Evolutionary conservation across 1,140 invertebrate genomes (phyloP).

Genomic region (Sarcophaga peregrina): DNA sequence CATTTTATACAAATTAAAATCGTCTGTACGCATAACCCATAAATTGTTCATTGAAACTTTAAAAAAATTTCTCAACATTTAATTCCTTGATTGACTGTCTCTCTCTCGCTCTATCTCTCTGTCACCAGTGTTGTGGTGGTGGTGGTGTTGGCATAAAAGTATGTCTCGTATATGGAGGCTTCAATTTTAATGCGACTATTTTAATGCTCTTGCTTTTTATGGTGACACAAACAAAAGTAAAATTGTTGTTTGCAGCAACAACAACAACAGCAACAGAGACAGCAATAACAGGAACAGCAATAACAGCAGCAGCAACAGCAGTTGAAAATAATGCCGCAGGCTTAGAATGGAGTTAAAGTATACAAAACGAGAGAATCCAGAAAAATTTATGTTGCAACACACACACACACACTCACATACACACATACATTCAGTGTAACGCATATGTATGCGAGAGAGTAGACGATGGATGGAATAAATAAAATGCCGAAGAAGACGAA

Average conservation of each 20-base stretch:
- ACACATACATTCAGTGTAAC: neutral
- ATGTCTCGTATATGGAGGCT: neutral
- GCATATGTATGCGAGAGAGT: too few relatives aligned
- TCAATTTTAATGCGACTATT: neutral
- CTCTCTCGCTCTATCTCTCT: too few relatives aligned
- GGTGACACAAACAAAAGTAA: constrained; percentile 38
- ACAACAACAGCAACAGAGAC: neutral
- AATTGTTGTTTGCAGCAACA: constrained; percentile 35
- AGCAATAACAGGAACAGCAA: too few relatives aligned
- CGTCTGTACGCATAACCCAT: too few relatives aligned
- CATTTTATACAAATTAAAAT: too few relatives aligned
- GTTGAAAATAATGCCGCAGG: neutral
- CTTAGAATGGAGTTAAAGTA: constrained; percentile 23
- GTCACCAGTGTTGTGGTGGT: neutral
- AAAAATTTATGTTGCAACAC: neutral
- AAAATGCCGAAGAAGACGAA: neutral
- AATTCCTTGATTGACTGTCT: too few relatives aligned
- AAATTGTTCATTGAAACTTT: too few relatives aligned
- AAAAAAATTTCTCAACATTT: too few relatives aligned
- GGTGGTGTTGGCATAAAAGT: neutral
- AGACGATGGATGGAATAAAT: too few relatives aligned
- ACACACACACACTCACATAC: neutral
- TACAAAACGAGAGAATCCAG: neutral
- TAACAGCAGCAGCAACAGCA: too few relatives aligned
- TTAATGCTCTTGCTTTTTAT: constrained; percentile 20